Base-by-base conservation (phyloP, 2,888 invertebrate species). In the Pilophorus perplexus region DNA sequence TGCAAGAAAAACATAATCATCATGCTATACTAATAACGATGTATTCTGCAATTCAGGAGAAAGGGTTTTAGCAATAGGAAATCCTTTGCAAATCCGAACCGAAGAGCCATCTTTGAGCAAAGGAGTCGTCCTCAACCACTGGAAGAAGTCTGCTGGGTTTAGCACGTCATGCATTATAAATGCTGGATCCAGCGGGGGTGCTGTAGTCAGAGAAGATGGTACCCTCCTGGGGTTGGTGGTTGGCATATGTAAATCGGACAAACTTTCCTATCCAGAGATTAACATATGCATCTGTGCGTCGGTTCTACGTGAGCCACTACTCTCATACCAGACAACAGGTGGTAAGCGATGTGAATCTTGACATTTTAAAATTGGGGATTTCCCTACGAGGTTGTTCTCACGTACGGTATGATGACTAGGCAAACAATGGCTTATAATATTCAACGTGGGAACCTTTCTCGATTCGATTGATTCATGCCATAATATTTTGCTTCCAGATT, bases 151-250 rank as follows among this genome's bases (percentile, higher is more conserved):
- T 22, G 23, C 23, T 12, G 55, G 55, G 2, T 55, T 55, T 14
- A 55, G 33, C 6, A 37, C 55, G 3, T 37, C 55, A 22, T 55
- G 55, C 38, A 37, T 20, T 6, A 55, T 37, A 10, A 28, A 55
- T 20, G 33, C 55, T 37, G 55, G 55, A 1, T 22, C 55, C 18
- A 55, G 55, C 22, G 55, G 55, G 12, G 55, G 55, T 38, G 2
- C 55, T 12, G 38, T 55, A 38, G 22, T 55, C 14, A 6, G 38
- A 33, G 22, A 46, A 46, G 46, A 46, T 46, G 46, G 46, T 3
- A 23, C 23, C 4, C 10, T 46, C 12, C n/a, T 46, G 12, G 46
- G 46, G 8, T 25, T 46, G 25, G 46, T 46, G 5, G 46, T 46
- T 23, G 46, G 46, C 10, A 22, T 46, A 2, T 1, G 23, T 12